Percentiles rank a stretch among this genome's conserved stretches.
phyloP scores from a whole-genome alignment of 2,888 invertebrate genomes.

The Pandemis corylana region DNA sequence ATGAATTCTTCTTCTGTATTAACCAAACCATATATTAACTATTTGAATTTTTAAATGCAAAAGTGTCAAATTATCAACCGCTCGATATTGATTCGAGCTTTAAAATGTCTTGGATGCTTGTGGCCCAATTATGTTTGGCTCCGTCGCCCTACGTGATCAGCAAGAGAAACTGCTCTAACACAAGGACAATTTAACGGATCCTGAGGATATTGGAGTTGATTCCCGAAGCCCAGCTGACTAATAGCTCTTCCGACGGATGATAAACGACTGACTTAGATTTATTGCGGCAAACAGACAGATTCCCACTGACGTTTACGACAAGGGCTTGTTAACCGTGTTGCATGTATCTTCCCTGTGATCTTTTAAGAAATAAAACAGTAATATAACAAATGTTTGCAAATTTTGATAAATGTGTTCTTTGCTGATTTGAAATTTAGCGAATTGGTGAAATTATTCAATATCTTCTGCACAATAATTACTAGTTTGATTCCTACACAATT shows the following conservation, averaged over 20 bases:
- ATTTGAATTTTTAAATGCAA: neutral
- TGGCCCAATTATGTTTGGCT: constrained; percentile 23
- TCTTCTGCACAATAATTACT: neutral
- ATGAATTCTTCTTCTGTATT: no score
- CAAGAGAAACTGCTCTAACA: constrained; percentile 25
- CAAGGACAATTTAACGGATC: constrained; percentile 32
- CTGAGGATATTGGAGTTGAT: constrained; percentile 40
- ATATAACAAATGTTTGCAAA: neutral
- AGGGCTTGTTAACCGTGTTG: neutral
- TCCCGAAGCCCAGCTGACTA: constrained; percentile 44
- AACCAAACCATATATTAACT: neutral
- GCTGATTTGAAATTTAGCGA: no score
- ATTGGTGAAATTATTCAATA: no score
- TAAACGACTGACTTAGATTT: constrained; percentile 43
- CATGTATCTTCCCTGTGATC: neutral
- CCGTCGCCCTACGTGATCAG: constrained; percentile 34
- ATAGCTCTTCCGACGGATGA: constrained; percentile 45
- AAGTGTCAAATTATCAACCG: neutral
- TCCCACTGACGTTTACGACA: neutral
- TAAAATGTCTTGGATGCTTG: constrained; percentile 12
- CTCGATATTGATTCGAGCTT: neutral
- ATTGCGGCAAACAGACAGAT: constrained; percentile 29
- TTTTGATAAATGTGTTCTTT: neutral
- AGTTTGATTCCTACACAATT: no score
- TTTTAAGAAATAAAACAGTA: neutral